Conservation (phyloP, 1,140 invertebrate genomes). For the Lasioglossum baleicum region DNA sequence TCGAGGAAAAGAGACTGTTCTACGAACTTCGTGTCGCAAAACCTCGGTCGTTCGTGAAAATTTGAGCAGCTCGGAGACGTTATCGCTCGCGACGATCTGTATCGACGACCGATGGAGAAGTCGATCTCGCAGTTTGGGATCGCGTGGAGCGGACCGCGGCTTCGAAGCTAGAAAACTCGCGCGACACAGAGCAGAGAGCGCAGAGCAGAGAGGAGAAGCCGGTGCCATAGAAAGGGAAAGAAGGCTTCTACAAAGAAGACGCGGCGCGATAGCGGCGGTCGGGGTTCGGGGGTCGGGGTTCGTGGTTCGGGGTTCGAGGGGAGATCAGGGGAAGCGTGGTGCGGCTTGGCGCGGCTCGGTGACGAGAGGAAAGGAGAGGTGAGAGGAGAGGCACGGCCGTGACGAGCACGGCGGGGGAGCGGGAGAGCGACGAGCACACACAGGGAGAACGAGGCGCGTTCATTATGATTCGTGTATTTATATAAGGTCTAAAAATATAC, state of each 20-base stretch:
- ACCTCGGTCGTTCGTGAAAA: no score
- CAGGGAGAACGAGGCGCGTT: constrained; percentile 68
- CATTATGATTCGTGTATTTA: constrained; percentile 81
- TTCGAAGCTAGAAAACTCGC: constrained; percentile 7
- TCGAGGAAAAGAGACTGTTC: no score
- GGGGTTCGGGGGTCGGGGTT: constrained; percentile 19
- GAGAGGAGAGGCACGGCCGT: constrained; percentile 27
- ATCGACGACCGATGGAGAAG: background rate
- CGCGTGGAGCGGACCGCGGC: background rate
- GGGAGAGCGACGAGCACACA: constrained; percentile 48
- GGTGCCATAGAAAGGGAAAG: constrained; percentile 48
- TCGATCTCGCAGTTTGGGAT: no score
- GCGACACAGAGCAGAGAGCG: no score
- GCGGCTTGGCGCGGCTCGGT: no score
- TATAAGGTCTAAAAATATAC: constrained; percentile 81
- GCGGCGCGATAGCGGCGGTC: constrained; percentile 56
- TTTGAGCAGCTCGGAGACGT: no score
- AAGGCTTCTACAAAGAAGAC: constrained; percentile 57
- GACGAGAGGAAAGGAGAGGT: background rate
- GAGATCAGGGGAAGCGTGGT: constrained; percentile 4
- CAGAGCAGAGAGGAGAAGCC: constrained; percentile 16
- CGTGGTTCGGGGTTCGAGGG: constrained; percentile 32
- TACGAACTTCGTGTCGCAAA: no score
- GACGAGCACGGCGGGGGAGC: constrained; percentile 11
- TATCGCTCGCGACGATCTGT: no score